Evolutionary conservation across 2,797 vertebrate genomes (phyloP).

Genomic region (Brachyalestes nurse): DNA sequence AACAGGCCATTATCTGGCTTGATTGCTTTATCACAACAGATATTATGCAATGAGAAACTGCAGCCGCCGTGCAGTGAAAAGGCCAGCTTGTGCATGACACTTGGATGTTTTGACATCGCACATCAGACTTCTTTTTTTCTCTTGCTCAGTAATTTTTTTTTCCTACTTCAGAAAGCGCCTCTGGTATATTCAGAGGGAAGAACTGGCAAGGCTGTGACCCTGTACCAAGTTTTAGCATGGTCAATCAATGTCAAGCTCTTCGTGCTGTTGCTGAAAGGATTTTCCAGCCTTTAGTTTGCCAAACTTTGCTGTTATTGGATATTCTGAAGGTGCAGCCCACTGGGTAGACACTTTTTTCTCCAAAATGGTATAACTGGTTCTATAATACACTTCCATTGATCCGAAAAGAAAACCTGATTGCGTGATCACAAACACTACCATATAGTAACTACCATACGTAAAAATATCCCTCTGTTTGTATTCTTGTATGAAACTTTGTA

Average conservation of each 20-base stretch:
- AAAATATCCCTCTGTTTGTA: too few species aligned
- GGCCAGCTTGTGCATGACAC: conserved; percentile 7
- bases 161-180: background rate
- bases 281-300: background rate
- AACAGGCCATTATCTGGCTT: conserved; percentile 18
- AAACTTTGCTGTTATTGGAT: background rate
- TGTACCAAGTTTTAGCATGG: too few species aligned
- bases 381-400: background rate
- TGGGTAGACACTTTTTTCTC: background rate
- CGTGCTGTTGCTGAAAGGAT: background rate
- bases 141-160: conserved; percentile 4
- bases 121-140: background rate
- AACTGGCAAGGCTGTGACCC: background rate
- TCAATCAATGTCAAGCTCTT: background rate
- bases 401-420: background rate
- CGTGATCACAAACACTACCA: too few species aligned
- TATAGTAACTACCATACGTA: too few species aligned
- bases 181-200: background rate
- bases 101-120: conserved; percentile 17
- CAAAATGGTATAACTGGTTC: background rate
- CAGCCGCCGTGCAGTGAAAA: conserved; percentile 16
- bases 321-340: background rate
- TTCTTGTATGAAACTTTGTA: too few species aligned
- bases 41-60: conserved; percentile 39
- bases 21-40: conserved; percentile 33